A percentile compares a stretch with the other conserved stretches of the same genome.
Conservation (phyloP, 2,797 vertebrate species). For the Eupleurogrammus muticus region DNA sequence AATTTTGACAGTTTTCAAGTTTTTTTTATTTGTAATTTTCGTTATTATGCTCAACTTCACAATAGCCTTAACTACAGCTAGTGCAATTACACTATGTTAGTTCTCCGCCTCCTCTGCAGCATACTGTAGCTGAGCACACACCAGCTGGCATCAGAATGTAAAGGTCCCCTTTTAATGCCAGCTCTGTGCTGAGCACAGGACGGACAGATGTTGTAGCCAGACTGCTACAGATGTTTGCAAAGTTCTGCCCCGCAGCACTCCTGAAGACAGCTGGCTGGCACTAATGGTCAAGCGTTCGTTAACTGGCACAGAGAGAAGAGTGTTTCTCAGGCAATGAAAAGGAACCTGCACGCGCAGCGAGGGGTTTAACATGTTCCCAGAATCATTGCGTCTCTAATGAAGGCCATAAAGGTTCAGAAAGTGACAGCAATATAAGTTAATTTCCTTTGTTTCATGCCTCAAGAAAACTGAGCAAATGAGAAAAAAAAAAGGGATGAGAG, state of each 20-base stretch:
- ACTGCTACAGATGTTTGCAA: constrained; percentile 56
- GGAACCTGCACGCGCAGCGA: background rate
- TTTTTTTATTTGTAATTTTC: constrained; percentile 26
- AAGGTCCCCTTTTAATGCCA: constrained; percentile 21
- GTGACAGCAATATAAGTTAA: background rate
- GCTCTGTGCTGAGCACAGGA: constrained; percentile 24
- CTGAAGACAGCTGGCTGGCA: constrained; percentile 50
- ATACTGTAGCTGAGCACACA: constrained; percentile 14
- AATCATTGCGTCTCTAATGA: background rate
- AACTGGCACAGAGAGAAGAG: background rate
- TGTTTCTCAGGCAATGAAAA: constrained; percentile 3
- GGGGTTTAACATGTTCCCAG: background rate
- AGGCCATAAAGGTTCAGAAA: background rate
- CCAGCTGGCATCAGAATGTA: constrained; percentile 44
- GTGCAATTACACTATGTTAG: constrained; percentile 34
- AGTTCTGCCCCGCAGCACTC: constrained; percentile 34
- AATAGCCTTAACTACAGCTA: background rate
- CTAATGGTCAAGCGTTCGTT: constrained; percentile 27
- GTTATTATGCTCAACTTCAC: constrained; percentile 5
- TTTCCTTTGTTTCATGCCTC: background rate
- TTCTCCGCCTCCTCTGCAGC: constrained; percentile 25
- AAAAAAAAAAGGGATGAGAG: background rate
- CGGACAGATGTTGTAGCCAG: constrained; percentile 57
- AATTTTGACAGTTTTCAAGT: constrained; percentile 20
- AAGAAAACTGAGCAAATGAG: constrained; percentile 1